These are phyloP conservation scores for Oryzias sinensis DNA, from an alignment of 2,797 vertebrate genomes.

Conservation along the genomic window DNA sequence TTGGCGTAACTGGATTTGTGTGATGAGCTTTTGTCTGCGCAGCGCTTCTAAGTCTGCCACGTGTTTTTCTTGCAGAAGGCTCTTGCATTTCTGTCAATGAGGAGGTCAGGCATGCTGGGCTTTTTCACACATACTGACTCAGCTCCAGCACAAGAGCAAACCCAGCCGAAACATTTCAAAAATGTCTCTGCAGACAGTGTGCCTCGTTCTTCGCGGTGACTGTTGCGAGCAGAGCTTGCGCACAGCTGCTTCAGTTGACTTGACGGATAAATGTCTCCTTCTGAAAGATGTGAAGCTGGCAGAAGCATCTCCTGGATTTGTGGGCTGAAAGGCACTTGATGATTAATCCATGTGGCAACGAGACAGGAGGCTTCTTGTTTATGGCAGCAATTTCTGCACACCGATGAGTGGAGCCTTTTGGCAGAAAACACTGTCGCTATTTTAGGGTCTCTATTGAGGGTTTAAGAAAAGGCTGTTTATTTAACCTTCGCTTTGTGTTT, in stretches of 20 bases:
- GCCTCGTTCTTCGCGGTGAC: slow-evolving; percentile 24
- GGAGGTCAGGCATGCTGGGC: slow-evolving; percentile 53
- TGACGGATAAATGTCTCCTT: slow-evolving; percentile 43
- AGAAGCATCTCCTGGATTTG: slow-evolving; percentile 49
- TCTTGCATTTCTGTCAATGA: slow-evolving; percentile 49
- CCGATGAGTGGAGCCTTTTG: slow-evolving; percentile 51
- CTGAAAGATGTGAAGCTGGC: slow-evolving; percentile 39
- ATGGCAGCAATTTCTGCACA: slow-evolving; percentile 53
- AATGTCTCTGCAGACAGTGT: slow-evolving; percentile 35
- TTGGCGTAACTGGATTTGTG: slow-evolving; percentile 45
- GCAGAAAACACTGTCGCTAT: slow-evolving; percentile 55
- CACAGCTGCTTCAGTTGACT: slow-evolving; percentile 24
- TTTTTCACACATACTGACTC: slow-evolving; percentile 48
- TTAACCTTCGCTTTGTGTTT: slow-evolving; percentile 31
- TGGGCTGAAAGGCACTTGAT: slow-evolving; percentile 46
- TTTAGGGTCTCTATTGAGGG: slow-evolving; percentile 56
- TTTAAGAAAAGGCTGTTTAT: slow-evolving; percentile 35
- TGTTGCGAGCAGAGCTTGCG: slow-evolving; percentile 17
- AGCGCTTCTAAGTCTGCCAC: slow-evolving; percentile 31
- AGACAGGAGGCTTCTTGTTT: slow-evolving; percentile 52
- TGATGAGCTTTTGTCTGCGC: slow-evolving; percentile 48
- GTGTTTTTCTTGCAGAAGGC: slow-evolving; percentile 38
- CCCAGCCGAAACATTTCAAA: slow-evolving; percentile 44
- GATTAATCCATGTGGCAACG: slow-evolving; percentile 54
- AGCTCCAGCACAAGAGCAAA: slow-evolving; percentile 45